phyloP scores from a whole-genome alignment of 2,797 vertebrate species.

The Hybognathus amarus region DNA sequence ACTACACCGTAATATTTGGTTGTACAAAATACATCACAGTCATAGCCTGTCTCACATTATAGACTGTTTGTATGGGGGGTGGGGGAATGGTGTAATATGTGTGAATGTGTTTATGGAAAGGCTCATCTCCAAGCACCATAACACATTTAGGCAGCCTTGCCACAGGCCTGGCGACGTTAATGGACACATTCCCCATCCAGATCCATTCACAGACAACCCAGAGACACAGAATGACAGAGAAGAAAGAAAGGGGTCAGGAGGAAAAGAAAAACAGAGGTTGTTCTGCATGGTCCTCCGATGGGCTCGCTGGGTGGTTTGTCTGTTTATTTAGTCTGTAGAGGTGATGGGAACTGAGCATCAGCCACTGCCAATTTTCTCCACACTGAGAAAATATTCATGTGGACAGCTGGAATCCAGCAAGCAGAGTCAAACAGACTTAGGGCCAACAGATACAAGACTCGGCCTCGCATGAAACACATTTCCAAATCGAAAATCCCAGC shows the following conservation, averaged over 20 bases:
- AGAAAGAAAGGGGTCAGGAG: conserved; percentile 25
- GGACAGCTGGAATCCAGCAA: conserved; percentile 71
- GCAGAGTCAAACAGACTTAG: conserved; percentile 69
- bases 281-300: conserved; percentile 54
- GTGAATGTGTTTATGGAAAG: background rate
- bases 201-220: conserved; percentile 42
- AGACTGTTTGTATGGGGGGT: background rate
- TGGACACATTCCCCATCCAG: conserved; percentile 33
- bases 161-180: conserved; percentile 11
- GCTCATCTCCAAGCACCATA: conserved; percentile 2
- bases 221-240: conserved; percentile 21
- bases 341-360: conserved; percentile 72
- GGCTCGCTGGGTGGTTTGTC: conserved; percentile 74
- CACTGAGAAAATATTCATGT: conserved; percentile 77
- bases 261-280: conserved; percentile 50
- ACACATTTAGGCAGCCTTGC: conserved; percentile 8
- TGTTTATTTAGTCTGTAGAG: conserved; percentile 80
- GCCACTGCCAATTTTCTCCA: conserved; percentile 76
- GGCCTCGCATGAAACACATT: conserved; percentile 64
- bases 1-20: no score
- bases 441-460: conserved; percentile 76
- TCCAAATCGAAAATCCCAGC: conserved; percentile 48
- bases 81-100: background rate
- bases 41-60: background rate
- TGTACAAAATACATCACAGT: background rate